These are phyloP conservation scores for Drosophila kambysellisi DNA, from an alignment of 2,888 invertebrate species.

Conservation along the genomic window DNA sequence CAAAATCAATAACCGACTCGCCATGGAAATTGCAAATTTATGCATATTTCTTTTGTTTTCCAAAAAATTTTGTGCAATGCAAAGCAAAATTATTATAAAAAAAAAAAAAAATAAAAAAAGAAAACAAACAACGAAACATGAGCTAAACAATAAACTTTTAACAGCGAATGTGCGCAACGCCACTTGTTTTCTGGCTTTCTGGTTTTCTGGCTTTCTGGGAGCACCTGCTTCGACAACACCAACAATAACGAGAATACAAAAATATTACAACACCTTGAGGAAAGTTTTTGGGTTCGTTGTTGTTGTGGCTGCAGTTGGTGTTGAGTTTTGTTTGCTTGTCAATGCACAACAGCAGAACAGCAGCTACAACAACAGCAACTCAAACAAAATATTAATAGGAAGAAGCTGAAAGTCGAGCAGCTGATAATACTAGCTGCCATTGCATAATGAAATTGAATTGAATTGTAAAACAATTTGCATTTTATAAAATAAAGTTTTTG, in stretches of 20 bases:
- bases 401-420: conserved; percentile 27
- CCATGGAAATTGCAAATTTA: conserved; percentile 28
- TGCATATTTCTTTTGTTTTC: conserved; percentile 33
- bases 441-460: conserved; percentile 69
- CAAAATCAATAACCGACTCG: conserved; percentile 39
- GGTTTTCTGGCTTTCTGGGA: conserved; percentile 43
- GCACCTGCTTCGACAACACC: conserved; percentile 59
- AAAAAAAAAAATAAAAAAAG: conserved; percentile 10
- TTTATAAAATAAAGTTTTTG: conserved; percentile 62
- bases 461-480: conserved; percentile 73
- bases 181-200: conserved; percentile 48
- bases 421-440: conserved; percentile 55
- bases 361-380: conserved; percentile 5
- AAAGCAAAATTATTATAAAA: conserved; percentile 49
- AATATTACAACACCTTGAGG: conserved; percentile 54
- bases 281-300: conserved; percentile 51
- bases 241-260: conserved; percentile 25
- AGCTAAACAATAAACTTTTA: conserved; percentile 69
- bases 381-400: conserved; percentile 20
- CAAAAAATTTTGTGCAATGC: conserved; percentile 22
- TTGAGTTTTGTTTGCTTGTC: conserved; percentile 48
- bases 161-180: conserved; percentile 48
- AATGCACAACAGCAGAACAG: conserved; percentile 38
- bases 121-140: conserved; percentile 20
- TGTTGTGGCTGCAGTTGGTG: conserved; percentile 42